These are phyloP conservation scores for Drosophila stalkeri DNA, from an alignment of 2,888 invertebrate species.

Conservation along the genomic window DNA sequence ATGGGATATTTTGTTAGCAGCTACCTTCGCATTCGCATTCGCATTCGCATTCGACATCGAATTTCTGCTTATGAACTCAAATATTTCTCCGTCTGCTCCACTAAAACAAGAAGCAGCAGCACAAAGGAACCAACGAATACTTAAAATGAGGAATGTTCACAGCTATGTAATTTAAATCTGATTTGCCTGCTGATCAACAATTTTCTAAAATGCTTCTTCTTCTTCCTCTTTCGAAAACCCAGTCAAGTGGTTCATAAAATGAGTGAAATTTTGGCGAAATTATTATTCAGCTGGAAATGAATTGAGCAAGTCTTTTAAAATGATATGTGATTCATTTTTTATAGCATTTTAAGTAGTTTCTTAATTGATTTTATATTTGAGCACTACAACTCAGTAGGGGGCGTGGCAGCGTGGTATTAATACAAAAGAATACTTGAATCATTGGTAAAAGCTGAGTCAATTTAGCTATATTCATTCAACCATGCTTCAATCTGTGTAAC, in stretches of 20 bases:
- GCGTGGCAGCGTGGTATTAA: not conserved
- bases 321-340: conserved; percentile 19
- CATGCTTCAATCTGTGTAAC: too few species aligned
- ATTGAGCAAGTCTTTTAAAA: not conserved
- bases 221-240: conserved; percentile 1
- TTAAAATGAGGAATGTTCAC: conserved; percentile 54
- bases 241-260: conserved; percentile 29
- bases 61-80: conserved; percentile 76
- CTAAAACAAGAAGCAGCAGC: conserved; percentile 21
- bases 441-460: not conserved
- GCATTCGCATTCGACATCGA: conserved; percentile 32
- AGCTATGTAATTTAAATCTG: conserved; percentile 66
- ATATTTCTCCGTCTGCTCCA: conserved; percentile 37
- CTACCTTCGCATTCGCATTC: conserved; percentile 47
- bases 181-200: conserved; percentile 22
- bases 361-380: not conserved
- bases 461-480: too few species aligned
- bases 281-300: not conserved
- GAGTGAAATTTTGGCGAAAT: conserved; percentile 28
- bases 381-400: not conserved
- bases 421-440: not conserved
- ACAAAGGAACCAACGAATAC: conserved; percentile 1
- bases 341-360: conserved; percentile 11
- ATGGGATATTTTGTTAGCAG: conserved; percentile 69
- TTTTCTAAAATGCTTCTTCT: conserved; percentile 6